Conservation (phyloP, 2,113 vertebrate species). For the Xenus cinereus region DNA sequence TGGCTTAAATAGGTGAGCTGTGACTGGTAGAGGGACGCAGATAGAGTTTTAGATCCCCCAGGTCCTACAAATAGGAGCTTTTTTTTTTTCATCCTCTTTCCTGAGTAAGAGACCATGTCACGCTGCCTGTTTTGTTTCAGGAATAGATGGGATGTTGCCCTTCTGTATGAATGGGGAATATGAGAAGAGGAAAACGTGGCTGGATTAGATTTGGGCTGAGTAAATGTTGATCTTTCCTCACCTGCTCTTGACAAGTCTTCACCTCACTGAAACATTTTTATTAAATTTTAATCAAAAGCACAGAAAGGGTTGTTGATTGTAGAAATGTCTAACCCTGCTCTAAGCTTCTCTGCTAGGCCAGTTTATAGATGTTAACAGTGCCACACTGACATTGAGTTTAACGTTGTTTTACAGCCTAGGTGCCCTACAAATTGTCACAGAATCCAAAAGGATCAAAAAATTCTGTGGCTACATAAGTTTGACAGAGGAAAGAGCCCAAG, state of each 20-base stretch:
- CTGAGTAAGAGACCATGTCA: neutral
- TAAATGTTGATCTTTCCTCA: constrained; percentile 77
- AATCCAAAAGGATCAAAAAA: neutral
- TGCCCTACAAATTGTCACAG: neutral
- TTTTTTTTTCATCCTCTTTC: neutral
- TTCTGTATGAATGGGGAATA: constrained; percentile 60
- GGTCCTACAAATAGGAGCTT: neutral
- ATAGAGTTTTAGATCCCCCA: constrained; percentile 23
- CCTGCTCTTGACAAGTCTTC: constrained; percentile 71
- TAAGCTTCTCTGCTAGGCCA: neutral
- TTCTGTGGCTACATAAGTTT: neutral
- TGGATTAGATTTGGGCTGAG: constrained; percentile 59
- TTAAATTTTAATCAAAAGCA: constrained; percentile 82
- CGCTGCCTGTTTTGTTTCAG: constrained; percentile 30
- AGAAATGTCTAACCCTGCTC: constrained; percentile 41
- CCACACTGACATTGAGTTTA: neutral
- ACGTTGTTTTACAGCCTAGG: neutral
- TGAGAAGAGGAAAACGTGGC: constrained; percentile 59
- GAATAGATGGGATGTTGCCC: neutral
- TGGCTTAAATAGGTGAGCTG: constrained; percentile 30
- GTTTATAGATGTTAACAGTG: neutral
- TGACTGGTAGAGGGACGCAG: neutral
- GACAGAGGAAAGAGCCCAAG: neutral
- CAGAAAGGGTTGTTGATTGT: constrained; percentile 69
- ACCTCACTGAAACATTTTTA: constrained; percentile 69